phyloP scores from a whole-genome alignment of 2,113 vertebrate genomes.

The Empidonax alnorum region DNA sequence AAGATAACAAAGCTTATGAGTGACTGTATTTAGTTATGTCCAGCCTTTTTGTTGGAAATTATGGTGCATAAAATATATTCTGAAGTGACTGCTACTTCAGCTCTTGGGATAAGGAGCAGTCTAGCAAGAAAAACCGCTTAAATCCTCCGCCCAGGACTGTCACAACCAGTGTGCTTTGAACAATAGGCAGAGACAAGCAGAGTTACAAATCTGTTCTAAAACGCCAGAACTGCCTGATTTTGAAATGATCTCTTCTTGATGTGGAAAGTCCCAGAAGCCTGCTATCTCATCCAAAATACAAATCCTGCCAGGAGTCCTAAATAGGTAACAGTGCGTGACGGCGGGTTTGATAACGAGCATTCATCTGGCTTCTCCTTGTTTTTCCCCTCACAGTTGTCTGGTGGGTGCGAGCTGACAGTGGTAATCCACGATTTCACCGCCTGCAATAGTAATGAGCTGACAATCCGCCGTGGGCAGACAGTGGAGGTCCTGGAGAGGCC shows the following conservation, averaged over 20 bases:
- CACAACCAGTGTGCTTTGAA: constrained; percentile 13
- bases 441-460: constrained; percentile 95
- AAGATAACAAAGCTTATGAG: neutral
- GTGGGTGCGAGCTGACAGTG: constrained; percentile 96
- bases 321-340: neutral
- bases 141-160: constrained; percentile 48
- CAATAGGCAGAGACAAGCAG: neutral
- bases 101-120: constrained; percentile 28
- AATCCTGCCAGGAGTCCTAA: constrained; percentile 1
- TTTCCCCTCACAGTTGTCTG: constrained; percentile 84
- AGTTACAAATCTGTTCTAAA: constrained; percentile 12
- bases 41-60: neutral
- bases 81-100: neutral
- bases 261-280: constrained; percentile 6
- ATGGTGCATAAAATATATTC: neutral
- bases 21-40: neutral
- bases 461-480: constrained; percentile 92
- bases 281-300: neutral
- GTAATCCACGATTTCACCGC: constrained; percentile 97
- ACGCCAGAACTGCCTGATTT: neutral
- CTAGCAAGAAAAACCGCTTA: constrained; percentile 61
- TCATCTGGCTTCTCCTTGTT: constrained; percentile 37
- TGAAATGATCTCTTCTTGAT: neutral
- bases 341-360: neutral
- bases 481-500: constrained; percentile 96